Percentiles rank a stretch among this genome's conserved stretches.
These are phyloP conservation scores for Halyomorpha halys DNA, from an alignment of 1,140 invertebrate species.

Conservation along the genomic window DNA sequence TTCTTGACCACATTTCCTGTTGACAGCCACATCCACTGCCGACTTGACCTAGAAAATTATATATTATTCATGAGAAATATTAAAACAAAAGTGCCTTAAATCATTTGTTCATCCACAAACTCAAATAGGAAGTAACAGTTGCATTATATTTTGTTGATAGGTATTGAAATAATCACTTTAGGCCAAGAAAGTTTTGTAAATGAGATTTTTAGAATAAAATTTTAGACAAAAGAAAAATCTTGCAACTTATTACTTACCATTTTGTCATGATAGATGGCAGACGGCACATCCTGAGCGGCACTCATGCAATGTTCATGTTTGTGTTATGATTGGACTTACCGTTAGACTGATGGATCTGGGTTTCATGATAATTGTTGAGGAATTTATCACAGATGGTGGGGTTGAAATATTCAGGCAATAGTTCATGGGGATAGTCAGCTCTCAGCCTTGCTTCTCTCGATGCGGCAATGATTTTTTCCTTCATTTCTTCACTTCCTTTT, in stretches of 20 bases:
- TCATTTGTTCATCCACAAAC: no score
- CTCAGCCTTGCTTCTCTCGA: constrained; percentile 47
- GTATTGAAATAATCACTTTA: no score
- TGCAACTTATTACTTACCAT: no score
- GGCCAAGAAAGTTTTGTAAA: no score
- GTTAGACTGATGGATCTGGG: constrained; percentile 29
- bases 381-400: constrained; percentile 36
- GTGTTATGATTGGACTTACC: constrained; percentile 25
- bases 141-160: no score
- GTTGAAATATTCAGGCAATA: constrained; percentile 38
- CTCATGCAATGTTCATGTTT: not conserved
- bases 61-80: no score
- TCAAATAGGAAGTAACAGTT: no score
- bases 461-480: constrained; percentile 56
- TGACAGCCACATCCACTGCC: constrained; percentile 30
- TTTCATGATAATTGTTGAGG: constrained; percentile 42
- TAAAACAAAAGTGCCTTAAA: no score
- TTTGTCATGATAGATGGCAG: not conserved
- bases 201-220: no score
- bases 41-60: constrained; percentile 20
- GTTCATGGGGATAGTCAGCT: constrained; percentile 48
- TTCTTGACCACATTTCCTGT: constrained; percentile 29
- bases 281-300: not conserved
- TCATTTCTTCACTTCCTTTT: constrained; percentile 55
- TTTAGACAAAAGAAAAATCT: no score